These are phyloP conservation scores for Limnephilus rhombicus DNA, from an alignment of 2,888 invertebrate species.

Conservation along the genomic window DNA sequence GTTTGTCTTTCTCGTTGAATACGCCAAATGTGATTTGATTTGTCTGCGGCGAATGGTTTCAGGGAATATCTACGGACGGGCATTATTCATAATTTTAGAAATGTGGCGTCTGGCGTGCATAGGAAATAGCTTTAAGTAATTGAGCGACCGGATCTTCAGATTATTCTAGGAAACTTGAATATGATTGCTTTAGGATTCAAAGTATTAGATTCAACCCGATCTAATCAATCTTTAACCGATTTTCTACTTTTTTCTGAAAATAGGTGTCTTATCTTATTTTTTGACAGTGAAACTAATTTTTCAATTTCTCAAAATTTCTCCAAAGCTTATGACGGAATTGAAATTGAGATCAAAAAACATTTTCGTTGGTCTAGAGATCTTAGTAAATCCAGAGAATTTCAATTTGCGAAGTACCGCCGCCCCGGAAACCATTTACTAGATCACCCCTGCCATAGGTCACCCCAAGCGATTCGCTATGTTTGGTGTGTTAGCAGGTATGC, in stretches of 20 bases:
- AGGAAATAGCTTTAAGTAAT: background rate
- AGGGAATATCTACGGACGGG: background rate
- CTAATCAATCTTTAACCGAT: background rate
- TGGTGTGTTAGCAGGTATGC: no score
- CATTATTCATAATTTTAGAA: background rate
- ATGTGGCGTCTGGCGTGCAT: background rate
- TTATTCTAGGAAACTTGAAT: background rate
- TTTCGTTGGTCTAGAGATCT: no score
- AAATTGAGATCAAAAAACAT: no score
- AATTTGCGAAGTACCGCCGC: no score
- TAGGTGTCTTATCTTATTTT: background rate
- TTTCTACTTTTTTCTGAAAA: background rate
- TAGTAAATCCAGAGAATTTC: no score
- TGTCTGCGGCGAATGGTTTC: conserved; percentile 25
- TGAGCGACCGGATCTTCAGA: background rate
- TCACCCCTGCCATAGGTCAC: no score
- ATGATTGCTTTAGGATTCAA: background rate
- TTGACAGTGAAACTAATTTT: no score
- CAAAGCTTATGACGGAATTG: no score
- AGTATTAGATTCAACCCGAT: background rate
- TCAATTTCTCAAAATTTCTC: no score
- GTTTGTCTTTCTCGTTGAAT: conserved; percentile 23
- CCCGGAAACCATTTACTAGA: no score
- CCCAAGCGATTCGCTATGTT: no score
- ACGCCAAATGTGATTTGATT: conserved; percentile 2